These are phyloP conservation scores for Isotomurus palustris DNA, from an alignment of 2,888 invertebrate species.

Conservation along the genomic window DNA sequence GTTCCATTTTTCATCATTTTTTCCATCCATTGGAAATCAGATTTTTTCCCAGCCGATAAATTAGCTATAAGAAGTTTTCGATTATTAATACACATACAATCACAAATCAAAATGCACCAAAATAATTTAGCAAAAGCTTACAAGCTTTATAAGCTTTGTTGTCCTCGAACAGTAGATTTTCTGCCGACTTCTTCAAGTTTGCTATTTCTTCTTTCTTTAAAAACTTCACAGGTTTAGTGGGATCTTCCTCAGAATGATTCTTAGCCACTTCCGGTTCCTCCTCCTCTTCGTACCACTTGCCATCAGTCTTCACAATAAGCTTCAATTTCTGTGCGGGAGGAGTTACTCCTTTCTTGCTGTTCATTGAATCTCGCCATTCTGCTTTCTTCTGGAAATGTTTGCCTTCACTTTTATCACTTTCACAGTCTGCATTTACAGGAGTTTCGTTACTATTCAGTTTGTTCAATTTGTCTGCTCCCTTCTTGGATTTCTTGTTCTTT, in stretches of 20 bases:
- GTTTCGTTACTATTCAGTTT: not conserved
- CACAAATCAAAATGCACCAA: slow-evolving; percentile 1
- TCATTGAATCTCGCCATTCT: not conserved
- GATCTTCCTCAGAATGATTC: not conserved
- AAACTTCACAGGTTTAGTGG: not conserved
- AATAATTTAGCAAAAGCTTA: slow-evolving; percentile 6
- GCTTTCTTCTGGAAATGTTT: slow-evolving; percentile 13
- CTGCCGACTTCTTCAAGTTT: slow-evolving; percentile 21
- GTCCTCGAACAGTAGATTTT: slow-evolving; percentile 24
- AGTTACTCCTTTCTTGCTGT: not conserved
- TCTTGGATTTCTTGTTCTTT: not conserved
- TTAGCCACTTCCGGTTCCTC: not conserved
- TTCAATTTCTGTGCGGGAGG: not conserved
- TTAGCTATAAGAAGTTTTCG: slow-evolving; percentile 54
- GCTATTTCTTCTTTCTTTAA: slow-evolving; percentile 15
- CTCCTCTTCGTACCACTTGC: slow-evolving; percentile 19
- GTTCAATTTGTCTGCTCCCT: too few relatives aligned
- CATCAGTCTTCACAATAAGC: slow-evolving; percentile 15
- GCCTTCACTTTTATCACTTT: not conserved
- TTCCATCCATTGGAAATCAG: slow-evolving; percentile 71
- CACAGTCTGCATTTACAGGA: not conserved
- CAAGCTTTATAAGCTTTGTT: slow-evolving; percentile 26
- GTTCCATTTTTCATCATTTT: slow-evolving; percentile 77
- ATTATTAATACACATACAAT: slow-evolving; percentile 54
- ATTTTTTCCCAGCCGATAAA: slow-evolving; percentile 57